phyloP scores from a whole-genome alignment of 2,888 invertebrate species.

The Graphium colonna region DNA sequence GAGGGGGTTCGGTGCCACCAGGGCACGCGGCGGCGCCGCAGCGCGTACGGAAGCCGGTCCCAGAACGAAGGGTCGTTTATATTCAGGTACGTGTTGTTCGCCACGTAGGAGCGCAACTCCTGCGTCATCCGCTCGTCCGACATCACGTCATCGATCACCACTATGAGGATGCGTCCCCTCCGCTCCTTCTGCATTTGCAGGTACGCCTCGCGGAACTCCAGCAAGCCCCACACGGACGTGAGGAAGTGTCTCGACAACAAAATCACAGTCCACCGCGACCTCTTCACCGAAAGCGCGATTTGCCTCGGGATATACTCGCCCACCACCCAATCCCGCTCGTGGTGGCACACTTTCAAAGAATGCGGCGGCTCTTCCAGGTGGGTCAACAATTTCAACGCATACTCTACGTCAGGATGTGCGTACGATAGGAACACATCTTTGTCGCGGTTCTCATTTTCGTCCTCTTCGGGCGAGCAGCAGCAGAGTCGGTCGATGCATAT shows the following conservation, averaged over 20 bases:
- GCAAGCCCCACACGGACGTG: conserved; percentile 82
- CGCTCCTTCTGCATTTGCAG: conserved; percentile 46
- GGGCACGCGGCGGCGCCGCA: conserved; percentile 64
- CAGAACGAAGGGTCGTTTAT: conserved; percentile 93
- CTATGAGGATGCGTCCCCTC: conserved; percentile 86
- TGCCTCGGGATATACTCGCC: conserved; percentile 80
- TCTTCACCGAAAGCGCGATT: conserved; percentile 86
- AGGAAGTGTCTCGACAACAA: conserved; percentile 42
- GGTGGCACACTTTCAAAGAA: conserved; percentile 82
- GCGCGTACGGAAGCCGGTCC: conserved; percentile 86
- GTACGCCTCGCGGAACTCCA: conserved; percentile 82
- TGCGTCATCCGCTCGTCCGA: conserved; percentile 80
- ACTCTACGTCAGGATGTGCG: conserved; percentile 86
- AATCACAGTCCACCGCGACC: conserved; percentile 72
- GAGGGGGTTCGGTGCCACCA: conserved; percentile 25
- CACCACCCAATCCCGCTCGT: conserved; percentile 32
- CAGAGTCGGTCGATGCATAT: conserved; percentile 31
- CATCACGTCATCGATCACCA: conserved; percentile 84
- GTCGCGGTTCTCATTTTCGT: conserved; percentile 32
- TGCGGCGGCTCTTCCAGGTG: conserved; percentile 69
- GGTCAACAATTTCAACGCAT: conserved; percentile 83
- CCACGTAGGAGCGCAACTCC: conserved; percentile 83
- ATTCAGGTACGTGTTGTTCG: conserved; percentile 88
- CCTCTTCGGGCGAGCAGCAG: conserved; percentile 27
- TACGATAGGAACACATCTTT: conserved; percentile 92